phyloP scores from a whole-genome alignment of 2,797 vertebrate genomes.

The Gastrophryne carolinensis region DNA sequence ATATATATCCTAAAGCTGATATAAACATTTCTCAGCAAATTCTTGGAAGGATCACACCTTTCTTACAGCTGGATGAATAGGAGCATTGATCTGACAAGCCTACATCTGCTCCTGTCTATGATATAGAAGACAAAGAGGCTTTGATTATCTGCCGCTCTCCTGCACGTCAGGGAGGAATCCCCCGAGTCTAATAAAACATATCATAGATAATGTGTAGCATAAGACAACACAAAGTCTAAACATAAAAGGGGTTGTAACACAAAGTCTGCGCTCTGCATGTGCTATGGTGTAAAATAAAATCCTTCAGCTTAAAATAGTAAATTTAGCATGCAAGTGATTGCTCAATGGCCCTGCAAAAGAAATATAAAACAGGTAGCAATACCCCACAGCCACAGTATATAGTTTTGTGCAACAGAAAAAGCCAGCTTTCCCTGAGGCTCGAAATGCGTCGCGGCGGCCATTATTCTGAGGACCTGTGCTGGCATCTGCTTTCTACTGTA shows the following conservation, averaged over 20 bases:
- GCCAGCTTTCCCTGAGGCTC: no score
- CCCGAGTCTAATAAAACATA: constrained; percentile 4
- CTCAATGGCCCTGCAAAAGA: not conserved
- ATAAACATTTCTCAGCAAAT: not conserved
- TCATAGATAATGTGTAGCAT: not conserved
- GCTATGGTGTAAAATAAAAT: not conserved
- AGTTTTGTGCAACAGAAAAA: no score
- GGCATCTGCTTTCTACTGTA: no score
- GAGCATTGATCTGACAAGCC: not conserved
- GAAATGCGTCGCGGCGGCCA: no score
- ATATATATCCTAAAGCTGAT: no score
- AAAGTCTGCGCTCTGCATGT: not conserved
- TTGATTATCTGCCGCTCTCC: not conserved
- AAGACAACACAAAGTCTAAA: constrained; percentile 3
- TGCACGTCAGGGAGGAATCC: not conserved
- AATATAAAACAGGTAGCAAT: constrained; percentile 23
- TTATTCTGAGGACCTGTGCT: no score
- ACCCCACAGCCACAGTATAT: constrained; percentile 13
- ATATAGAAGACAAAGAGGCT: constrained; percentile 3
- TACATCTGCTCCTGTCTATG: not conserved
- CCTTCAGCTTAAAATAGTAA: not conserved
- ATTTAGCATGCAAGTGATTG: not conserved
- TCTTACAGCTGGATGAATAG: not conserved
- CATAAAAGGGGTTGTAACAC: not conserved
- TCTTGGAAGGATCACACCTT: not conserved